Base-by-base conservation (phyloP, 2,113 vertebrate species). In the Pachycephala philippinensis region DNA sequence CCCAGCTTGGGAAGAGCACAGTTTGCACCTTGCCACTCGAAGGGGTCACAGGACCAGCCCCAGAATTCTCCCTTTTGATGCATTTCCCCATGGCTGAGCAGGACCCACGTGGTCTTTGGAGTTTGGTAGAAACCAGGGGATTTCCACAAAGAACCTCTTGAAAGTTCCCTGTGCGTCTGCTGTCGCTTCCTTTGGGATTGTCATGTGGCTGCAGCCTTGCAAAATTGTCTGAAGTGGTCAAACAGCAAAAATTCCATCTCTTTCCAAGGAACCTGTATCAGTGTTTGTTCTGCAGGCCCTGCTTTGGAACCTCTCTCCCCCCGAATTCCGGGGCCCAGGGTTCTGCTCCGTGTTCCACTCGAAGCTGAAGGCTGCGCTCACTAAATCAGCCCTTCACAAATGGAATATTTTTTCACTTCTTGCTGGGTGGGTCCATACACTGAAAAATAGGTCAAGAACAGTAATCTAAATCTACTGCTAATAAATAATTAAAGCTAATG, bases 401-500 rank as follows among this genome's bases (percentile, higher is more conserved):
- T 94, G 95, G 94, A 97, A 96, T 98, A 93, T 97, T 97, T 98
- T 97, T 97, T 97, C 94, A 86, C 97, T 98, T 97, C 95, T 97
- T 96, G 84, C 97, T 97, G 95, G 96, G 97, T 97, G 96, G 97
- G 97, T 97, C 97, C 69, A 37, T 87, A 63, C 66, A 52, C 92
- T 90, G 92, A 97, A 97, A 98, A 98, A 98, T 98, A 98, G 98
- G 98, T 98, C 98, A 98, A 89, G 97, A 98, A 97, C 96, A 94
- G 97, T 98, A 97, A 98, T 98, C 98, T 98, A 98, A 98, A 98
- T 98, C 97, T 98, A 97, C 98, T 97, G 93, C 97, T 98, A 98
- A 98, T 98, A 98, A 98, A 98, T 98, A 98, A 98, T 98, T 98
- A 98, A 98, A 98, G 97, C 95, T 98, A 98, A 98, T 98, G 98